Percentiles rank a stretch among this genome's conserved stretches.
phyloP scores from a whole-genome alignment of 2,888 invertebrate genomes.

The Metacarcinus magister region DNA sequence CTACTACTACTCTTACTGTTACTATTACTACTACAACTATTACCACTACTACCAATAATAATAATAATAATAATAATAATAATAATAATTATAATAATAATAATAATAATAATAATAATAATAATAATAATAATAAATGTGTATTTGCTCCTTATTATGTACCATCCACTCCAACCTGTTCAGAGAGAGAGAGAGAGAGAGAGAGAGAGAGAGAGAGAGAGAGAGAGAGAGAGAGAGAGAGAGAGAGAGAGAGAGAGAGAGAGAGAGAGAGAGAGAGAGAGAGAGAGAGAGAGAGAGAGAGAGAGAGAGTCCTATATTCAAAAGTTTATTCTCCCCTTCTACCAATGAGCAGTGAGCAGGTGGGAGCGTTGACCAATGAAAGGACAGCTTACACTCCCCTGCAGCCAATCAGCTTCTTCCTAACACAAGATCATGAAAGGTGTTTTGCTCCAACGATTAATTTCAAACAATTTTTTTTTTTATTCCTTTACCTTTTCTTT shows the following conservation, averaged over 20 bases:
- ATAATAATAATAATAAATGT: background rate
- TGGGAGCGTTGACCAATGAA: conserved; percentile 77
- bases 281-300: conserved; percentile 11
- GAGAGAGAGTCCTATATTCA: background rate
- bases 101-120: background rate
- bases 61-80: too few relatives aligned
- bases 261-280: conserved; percentile 50
- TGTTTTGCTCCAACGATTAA: background rate
- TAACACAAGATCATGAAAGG: background rate
- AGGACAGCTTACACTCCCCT: conserved; percentile 91
- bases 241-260: conserved; percentile 54
- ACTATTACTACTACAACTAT: background rate
- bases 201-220: conserved; percentile 11
- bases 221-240: conserved; percentile 31
- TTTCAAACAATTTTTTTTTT: background rate
- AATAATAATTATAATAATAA: too few relatives aligned
- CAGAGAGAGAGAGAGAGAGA: too few relatives aligned
- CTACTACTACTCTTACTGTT: background rate
- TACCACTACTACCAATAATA: too few relatives aligned
- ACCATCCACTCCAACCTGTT: background rate
- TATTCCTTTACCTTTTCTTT: background rate
- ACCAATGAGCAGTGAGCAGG: background rate
- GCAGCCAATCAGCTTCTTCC: background rate
- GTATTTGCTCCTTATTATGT: too few relatives aligned
- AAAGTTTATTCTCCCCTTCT: background rate